Conservation (phyloP, 2,888 invertebrate species). For the Meiosimyza platycephala region DNA sequence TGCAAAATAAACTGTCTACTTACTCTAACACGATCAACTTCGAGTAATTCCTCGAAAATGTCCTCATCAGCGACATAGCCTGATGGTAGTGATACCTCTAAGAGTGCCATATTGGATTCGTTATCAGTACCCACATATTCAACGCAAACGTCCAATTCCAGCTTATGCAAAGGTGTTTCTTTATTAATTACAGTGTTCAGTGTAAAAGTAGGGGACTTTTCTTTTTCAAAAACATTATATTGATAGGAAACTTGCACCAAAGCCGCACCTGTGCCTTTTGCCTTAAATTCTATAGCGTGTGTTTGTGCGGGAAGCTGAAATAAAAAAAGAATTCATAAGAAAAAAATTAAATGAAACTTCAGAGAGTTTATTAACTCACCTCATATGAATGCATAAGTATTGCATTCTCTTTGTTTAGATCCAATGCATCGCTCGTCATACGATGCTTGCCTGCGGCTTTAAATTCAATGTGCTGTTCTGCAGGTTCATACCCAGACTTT, state of each 20-base stretch:
- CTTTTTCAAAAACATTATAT: slow-evolving; percentile 87
- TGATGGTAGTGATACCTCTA: slow-evolving; percentile 89
- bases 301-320: slow-evolving; percentile 64
- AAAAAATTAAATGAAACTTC: background rate
- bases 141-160: slow-evolving; percentile 85
- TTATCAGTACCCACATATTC: slow-evolving; percentile 72
- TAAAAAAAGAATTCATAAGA: background rate
- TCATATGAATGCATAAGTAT: slow-evolving; percentile 84
- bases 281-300: slow-evolving; percentile 77
- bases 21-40: slow-evolving; percentile 67
- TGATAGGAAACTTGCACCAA: slow-evolving; percentile 82
- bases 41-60: slow-evolving; percentile 75
- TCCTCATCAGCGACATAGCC: slow-evolving; percentile 87
- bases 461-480: slow-evolving; percentile 71
- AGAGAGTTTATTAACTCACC: slow-evolving; percentile 64
- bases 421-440: slow-evolving; percentile 68
- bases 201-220: slow-evolving; percentile 87
- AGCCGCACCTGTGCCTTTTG: slow-evolving; percentile 84
- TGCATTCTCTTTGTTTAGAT: slow-evolving; percentile 79
- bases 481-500: slow-evolving; percentile 68
- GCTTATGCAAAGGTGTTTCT: slow-evolving; percentile 78
- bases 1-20: slow-evolving; percentile 33
- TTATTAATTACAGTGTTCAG: slow-evolving; percentile 87
- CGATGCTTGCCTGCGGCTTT: slow-evolving; percentile 67
- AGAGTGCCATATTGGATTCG: slow-evolving; percentile 88